Evolutionary conservation across 2,888 invertebrate genomes (phyloP).

Genomic region (Athetis lepigone): DNA sequence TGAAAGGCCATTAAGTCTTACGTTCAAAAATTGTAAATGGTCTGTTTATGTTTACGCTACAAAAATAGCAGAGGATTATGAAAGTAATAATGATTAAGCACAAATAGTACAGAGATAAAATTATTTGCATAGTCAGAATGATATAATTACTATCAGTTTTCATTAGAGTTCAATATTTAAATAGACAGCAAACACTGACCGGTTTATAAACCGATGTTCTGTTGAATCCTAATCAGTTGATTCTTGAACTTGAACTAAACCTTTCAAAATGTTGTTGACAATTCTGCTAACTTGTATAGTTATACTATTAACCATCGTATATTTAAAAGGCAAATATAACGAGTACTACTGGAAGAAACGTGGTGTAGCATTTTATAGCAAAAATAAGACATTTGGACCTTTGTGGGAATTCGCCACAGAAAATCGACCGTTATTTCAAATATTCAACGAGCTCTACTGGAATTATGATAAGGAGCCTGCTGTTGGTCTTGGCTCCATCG

Average conservation of each 20-base stretch:
- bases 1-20: too few species aligned
- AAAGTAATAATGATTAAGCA: constrained; percentile 3
- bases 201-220: constrained; percentile 10
- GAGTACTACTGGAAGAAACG: constrained; percentile 76
- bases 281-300: constrained; percentile 15
- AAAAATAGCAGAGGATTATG: too few species aligned
- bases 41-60: too few species aligned
- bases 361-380: constrained; percentile 69
- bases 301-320: constrained; percentile 53
- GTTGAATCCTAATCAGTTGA: constrained; percentile 1
- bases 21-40: neutral
- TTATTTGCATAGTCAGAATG: neutral
- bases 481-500: constrained; percentile 70
- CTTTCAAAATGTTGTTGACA: constrained; percentile 40
- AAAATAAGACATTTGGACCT: constrained; percentile 70
- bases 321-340: constrained; percentile 70
- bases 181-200: neutral
- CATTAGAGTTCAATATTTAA: neutral
- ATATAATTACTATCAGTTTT: neutral
- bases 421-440: constrained; percentile 69
- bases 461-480: constrained; percentile 71
- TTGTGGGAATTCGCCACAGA: constrained; percentile 69
- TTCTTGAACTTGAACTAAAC: constrained; percentile 13
- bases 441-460: constrained; percentile 71
- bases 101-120: neutral